Conservation (phyloP, 2,113 vertebrate species). For the Pica pica region DNA sequence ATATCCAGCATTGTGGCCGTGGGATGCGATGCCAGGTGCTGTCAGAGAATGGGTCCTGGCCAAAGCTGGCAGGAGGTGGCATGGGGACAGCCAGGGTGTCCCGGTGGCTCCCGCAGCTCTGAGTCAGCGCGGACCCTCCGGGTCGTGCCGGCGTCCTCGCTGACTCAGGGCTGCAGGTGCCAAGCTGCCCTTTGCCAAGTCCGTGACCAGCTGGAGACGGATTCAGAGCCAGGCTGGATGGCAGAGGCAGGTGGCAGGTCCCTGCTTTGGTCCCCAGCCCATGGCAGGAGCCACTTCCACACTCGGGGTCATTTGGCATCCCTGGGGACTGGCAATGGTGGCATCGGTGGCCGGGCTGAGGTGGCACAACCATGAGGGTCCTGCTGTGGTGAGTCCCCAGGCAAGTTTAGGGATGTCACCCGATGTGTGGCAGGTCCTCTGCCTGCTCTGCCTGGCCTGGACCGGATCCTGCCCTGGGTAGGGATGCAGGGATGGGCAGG, state of each 20-base stretch:
- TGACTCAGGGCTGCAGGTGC: not conserved
- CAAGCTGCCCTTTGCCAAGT: constrained; percentile 24
- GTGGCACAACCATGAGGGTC: rapidly evolving
- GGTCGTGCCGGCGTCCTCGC: not conserved
- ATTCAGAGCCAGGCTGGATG: not conserved
- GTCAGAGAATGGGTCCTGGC: not conserved
- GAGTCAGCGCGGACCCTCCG: not conserved
- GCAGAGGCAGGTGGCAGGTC: not conserved
- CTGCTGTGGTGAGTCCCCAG: not conserved
- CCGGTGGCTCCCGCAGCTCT: not conserved
- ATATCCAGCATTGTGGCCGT: rapidly evolving
- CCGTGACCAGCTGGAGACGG: not conserved
- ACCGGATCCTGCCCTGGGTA: rapidly evolving
- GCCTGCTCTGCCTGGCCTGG: not conserved
- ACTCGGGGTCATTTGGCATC: rapidly evolving
- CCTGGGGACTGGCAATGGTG: rapidly evolving
- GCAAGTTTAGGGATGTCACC: not conserved
- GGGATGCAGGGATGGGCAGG: not conserved
- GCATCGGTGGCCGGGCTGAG: rapidly evolving
- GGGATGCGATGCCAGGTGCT: not conserved
- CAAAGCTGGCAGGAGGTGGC: not conserved
- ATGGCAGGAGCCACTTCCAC: not conserved
- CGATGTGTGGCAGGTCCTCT: not conserved
- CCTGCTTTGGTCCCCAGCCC: not conserved
- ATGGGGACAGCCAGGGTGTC: not conserved